Base-by-base conservation (phyloP, 2,113 vertebrate species). In the Neopipo cinnamomea region DNA sequence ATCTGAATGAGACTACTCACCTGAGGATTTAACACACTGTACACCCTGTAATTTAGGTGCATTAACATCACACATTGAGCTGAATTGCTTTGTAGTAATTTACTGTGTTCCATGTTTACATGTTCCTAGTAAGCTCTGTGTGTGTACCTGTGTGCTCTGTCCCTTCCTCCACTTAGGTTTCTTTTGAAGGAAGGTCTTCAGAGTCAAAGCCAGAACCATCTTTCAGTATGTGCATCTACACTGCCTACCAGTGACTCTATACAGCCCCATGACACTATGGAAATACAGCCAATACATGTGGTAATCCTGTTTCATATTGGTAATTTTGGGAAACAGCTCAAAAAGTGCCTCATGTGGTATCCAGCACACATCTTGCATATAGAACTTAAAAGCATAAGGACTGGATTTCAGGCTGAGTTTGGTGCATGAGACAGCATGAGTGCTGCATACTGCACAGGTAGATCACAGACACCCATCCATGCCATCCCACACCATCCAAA, bases 401-500 rank as follows among this genome's bases (percentile, higher is more conserved):
- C 19, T 61, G 41, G 39, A 53, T 35, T 68, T 44, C 27, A 80
- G 66, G 41, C 33, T 0, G 1, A 59, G 24, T 73, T 89, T 80
- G 62, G 35, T 9, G 0, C 0, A 0, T 49, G 61, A 58, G 31
- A 72, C 14, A 62, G 21, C 78, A 37, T 0, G 0, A 52, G 44
- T 9, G 9, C 37, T 88, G 28, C 71, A 23, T 31, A 72, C 33
- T 5, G 49, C 25, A 24, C 41, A 67, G n/a, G 44, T 2, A 12
- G 46, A 78, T 23, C 37, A 47, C 59, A 66, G 30, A 21, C 20
- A 78, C 15, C 19, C 33, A 52, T 28, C 58, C 37, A 30, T 0
- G 0, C 14, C 37, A 66, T 14, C 31, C 61, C 37, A 21, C 61
- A 28, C 17, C 61, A 41, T 61, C 79, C 63, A 55, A 53, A 90